Percentiles rank a stretch among this genome's conserved stretches.
phyloP scores from a whole-genome alignment of 2,888 invertebrate genomes.

The Cotesia congregata region DNA sequence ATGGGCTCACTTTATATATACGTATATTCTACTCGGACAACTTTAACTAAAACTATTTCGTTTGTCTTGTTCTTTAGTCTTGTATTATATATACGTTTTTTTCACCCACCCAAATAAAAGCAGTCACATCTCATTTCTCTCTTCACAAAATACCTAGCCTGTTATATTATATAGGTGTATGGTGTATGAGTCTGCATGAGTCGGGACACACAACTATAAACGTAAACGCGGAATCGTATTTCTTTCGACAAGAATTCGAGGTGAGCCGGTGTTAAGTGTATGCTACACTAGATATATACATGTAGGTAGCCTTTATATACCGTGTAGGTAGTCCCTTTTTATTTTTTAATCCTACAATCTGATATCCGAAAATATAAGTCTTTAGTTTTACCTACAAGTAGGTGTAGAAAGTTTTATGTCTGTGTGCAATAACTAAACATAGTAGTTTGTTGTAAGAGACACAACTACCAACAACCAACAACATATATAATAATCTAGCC shows the following conservation, averaged over 20 bases:
- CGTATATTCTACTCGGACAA: not conserved
- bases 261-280: constrained; percentile 45
- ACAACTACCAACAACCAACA: not conserved
- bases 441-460: not conserved
- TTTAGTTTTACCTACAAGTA: not conserved
- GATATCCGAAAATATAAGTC: not conserved
- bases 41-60: not conserved
- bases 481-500: constrained; percentile 18
- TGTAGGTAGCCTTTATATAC: constrained; percentile 47
- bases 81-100: constrained; percentile 37
- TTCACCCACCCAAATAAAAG: constrained; percentile 37
- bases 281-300: constrained; percentile 9
- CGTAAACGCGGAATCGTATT: constrained; percentile 63
- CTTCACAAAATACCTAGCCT: constrained; percentile 42
- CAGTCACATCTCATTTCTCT: constrained; percentile 21
- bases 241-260: constrained; percentile 55
- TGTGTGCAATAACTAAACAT: not conserved
- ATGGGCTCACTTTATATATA: too few species aligned
- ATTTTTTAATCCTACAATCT: not conserved
- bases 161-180: constrained; percentile 1
- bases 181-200: constrained; percentile 31
- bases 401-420: not conserved
- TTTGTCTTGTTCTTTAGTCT: constrained; percentile 32
- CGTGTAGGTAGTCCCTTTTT: constrained; percentile 21
- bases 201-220: constrained; percentile 44